Conservation (phyloP, 2,888 invertebrate species). For the Mesorhabditis spiculigera region DNA sequence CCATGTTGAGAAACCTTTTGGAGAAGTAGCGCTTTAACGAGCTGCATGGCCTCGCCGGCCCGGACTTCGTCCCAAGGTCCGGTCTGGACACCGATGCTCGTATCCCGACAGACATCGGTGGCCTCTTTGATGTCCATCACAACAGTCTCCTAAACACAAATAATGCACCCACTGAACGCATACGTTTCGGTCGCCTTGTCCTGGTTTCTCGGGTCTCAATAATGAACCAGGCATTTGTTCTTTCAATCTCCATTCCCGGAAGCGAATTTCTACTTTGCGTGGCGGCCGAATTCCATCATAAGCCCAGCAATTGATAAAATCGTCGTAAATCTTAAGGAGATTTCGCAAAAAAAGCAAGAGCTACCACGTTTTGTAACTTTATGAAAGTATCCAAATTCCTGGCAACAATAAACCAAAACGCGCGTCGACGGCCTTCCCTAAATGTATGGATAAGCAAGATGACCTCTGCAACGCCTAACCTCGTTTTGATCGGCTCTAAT, state of each 20-base stretch:
- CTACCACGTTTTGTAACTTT: not conserved
- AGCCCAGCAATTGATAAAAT: not conserved
- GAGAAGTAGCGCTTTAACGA: not conserved
- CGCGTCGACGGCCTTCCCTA: not conserved
- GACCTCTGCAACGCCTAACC: not conserved
- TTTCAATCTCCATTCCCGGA: not conserved
- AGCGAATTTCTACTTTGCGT: not conserved
- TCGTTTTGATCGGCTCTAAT: constrained; percentile 4
- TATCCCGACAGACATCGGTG: not conserved
- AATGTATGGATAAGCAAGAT: not conserved
- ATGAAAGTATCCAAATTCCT: not conserved
- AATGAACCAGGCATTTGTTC: not conserved
- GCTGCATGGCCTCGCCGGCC: not conserved
- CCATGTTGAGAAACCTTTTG: not conserved
- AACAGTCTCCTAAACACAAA: not conserved
- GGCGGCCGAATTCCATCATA: not conserved
- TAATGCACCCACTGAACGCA: not conserved
- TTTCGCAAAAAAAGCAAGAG: not conserved
- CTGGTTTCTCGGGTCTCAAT: not conserved
- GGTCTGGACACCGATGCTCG: too few species aligned
- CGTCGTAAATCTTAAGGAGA: constrained; percentile 4
- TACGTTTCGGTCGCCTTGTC: not conserved
- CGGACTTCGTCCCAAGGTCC: not conserved
- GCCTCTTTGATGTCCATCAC: not conserved
- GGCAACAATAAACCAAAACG: not conserved